These are phyloP conservation scores for Spea hammondii DNA, from an alignment of 2,797 vertebrate genomes.

Conservation along the genomic window DNA sequence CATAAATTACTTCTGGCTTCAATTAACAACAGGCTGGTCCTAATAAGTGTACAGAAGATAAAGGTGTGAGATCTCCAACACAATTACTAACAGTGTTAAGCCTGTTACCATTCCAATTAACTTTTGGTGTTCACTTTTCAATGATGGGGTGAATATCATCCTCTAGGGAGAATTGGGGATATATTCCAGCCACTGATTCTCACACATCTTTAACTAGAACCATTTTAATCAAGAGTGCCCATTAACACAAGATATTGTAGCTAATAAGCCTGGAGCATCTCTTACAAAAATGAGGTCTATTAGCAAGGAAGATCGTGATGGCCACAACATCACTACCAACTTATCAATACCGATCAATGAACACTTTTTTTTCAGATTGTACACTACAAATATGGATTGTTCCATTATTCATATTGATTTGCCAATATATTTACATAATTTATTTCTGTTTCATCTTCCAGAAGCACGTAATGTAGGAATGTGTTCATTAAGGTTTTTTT, in stretches of 20 bases:
- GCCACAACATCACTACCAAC: not conserved
- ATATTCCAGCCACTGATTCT: constrained; percentile 32
- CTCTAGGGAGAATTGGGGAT: constrained; percentile 5
- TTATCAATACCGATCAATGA: constrained; percentile 14
- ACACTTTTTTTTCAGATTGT: constrained; percentile 9
- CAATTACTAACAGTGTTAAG: constrained; percentile 29
- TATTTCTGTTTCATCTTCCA: not conserved
- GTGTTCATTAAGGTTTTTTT: too few relatives aligned
- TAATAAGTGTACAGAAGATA: constrained; percentile 21
- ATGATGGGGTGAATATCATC: constrained; percentile 19
- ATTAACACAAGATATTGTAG: constrained; percentile 28
- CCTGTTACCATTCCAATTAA: constrained; percentile 11
- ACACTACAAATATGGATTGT: constrained; percentile 11
- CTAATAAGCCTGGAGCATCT: constrained; percentile 10
- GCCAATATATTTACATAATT: not conserved
- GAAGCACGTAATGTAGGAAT: too few relatives aligned
- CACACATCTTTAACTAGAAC: constrained; percentile 16
- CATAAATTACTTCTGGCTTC: constrained; percentile 1
- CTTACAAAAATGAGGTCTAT: constrained; percentile 13
- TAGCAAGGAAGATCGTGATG: not conserved
- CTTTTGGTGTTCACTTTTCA: constrained; percentile 35
- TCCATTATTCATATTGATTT: constrained; percentile 16
- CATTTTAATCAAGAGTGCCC: constrained; percentile 26
- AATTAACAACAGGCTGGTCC: constrained; percentile 12
- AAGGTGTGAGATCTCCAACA: constrained; percentile 13